A percentile compares a stretch with the other conserved stretches of the same genome.
Evolutionary conservation across 2,113 vertebrate genomes (phyloP).

Genomic region (Marmota flaviventris): DNA sequence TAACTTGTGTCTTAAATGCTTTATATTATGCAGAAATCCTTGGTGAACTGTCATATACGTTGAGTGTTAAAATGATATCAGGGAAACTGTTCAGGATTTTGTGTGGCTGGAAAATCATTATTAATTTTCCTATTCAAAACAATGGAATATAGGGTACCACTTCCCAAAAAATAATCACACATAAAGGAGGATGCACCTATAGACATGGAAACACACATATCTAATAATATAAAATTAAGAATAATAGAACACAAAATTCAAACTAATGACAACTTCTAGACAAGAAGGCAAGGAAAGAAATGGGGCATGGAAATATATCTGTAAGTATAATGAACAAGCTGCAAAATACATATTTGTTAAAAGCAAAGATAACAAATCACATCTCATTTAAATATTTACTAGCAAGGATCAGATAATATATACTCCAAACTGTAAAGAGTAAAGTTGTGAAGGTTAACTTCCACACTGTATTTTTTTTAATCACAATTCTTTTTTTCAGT

Average conservation of each 20-base stretch:
- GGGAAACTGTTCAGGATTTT: conserved; percentile 46
- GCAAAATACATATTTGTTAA: conserved; percentile 31
- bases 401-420: conserved; percentile 1
- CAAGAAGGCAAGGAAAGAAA: not conserved
- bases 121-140: not conserved
- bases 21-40: conserved; percentile 44
- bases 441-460: not conserved
- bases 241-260: conserved; percentile 40
- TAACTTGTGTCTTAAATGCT: conserved; percentile 42
- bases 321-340: conserved; percentile 1
- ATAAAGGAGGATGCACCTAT: not conserved
- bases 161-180: not conserved
- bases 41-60: not conserved
- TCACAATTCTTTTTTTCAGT: no score
- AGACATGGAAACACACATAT: not conserved
- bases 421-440: not conserved
- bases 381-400: not conserved
- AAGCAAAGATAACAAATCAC: conserved; percentile 14
- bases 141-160: not conserved
- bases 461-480: not conserved
- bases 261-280: conserved; percentile 9
- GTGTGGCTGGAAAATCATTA: not conserved
- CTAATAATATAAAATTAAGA: conserved; percentile 20
- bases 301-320: not conserved
- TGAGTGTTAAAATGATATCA: not conserved